A percentile compares a stretch with the other conserved stretches of the same genome.
Evolutionary conservation across 2,797 vertebrate species (phyloP).

Genomic region (Pyrocephalus nanus): DNA sequence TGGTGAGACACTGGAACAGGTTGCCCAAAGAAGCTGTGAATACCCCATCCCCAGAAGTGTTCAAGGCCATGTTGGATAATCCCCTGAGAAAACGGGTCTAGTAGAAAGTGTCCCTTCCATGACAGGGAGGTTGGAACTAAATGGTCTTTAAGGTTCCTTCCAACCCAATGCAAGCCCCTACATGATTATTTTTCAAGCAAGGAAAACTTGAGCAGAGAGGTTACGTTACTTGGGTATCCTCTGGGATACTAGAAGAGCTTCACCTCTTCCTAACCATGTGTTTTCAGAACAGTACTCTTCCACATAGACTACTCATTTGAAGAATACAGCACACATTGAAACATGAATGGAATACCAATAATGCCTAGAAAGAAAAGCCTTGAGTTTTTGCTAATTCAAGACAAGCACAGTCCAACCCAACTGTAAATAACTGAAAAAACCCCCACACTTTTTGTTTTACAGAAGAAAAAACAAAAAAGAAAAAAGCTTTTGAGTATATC

Average conservation of each 20-base stretch:
- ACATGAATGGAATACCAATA: neutral
- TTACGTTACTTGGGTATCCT: neutral
- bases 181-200: neutral
- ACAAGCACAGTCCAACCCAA: neutral
- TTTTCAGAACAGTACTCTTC: neutral
- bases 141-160: neutral
- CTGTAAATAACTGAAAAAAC: neutral
- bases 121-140: neutral
- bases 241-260: neutral
- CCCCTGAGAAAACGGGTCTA: neutral
- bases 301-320: neutral
- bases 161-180: neutral
- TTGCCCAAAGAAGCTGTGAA: neutral
- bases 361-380: neutral
- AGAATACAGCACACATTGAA: neutral
- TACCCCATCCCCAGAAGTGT: neutral
- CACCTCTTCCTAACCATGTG: neutral
- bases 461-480: neutral
- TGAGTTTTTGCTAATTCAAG: neutral
- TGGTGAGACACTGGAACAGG: neutral
- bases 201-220: neutral
- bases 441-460: neutral
- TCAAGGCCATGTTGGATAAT: neutral
- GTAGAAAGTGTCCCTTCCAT: neutral
- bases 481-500: fast-evolving